Evolutionary conservation across 2,888 invertebrate species (phyloP).

Genomic region (Aleiodes testaceus): DNA sequence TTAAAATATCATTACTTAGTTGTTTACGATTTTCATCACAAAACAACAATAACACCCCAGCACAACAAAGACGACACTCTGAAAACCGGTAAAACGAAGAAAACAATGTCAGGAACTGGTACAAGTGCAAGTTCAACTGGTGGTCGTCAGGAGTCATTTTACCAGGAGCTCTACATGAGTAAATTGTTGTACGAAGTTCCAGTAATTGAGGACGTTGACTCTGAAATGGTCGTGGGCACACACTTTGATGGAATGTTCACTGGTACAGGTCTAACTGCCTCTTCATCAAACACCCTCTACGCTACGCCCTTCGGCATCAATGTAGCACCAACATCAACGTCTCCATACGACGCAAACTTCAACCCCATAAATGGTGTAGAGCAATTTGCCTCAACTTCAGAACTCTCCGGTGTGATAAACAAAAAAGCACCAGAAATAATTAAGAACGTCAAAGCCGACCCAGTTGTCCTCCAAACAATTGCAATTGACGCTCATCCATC

Average conservation of each 20-base stretch:
- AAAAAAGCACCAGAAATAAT: conserved; percentile 64
- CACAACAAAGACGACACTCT: conserved; percentile 69
- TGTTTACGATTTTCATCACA: conserved; percentile 82
- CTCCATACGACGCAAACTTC: conserved; percentile 66
- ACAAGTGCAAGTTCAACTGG: conserved; percentile 74
- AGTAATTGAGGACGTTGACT: conserved; percentile 70
- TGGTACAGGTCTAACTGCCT: conserved; percentile 62
- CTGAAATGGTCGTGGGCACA: conserved; percentile 66
- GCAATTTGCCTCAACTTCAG: conserved; percentile 68
- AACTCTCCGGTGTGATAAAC: conserved; percentile 57
- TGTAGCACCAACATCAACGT: conserved; percentile 54
- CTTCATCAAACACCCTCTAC: conserved; percentile 65
- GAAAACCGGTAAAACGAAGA: conserved; percentile 72
- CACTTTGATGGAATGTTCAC: conserved; percentile 65
- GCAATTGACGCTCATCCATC: conserved; percentile 65
- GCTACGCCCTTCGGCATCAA: conserved; percentile 52
- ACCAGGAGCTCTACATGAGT: conserved; percentile 69
- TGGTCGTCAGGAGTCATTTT: conserved; percentile 69
- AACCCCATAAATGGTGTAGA: conserved; percentile 64
- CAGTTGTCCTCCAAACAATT: conserved; percentile 66
- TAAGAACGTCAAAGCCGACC: conserved; percentile 64
- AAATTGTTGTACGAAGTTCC: conserved; percentile 70
- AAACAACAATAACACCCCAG: conserved; percentile 71
- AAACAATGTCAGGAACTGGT: conserved; percentile 73
- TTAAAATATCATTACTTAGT: conserved; percentile 75